Evolutionary conservation across 2,797 vertebrate species (phyloP), one percentile per base, ranked within the genome.

Genomic region (Tapirus indicus): DNA sequence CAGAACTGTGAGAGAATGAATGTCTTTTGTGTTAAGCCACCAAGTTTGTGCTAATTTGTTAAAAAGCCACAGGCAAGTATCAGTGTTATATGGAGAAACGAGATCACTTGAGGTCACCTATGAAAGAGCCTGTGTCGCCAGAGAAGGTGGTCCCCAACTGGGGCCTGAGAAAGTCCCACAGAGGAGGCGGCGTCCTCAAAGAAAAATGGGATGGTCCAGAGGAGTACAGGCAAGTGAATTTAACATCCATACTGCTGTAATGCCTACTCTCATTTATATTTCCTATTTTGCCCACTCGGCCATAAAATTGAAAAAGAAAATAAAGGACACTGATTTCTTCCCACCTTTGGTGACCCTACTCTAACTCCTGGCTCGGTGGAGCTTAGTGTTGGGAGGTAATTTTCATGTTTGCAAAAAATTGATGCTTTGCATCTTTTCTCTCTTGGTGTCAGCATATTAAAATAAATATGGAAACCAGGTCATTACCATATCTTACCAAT

Each of bases 351-450:
- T 5, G 38, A 80, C n/a, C n/a, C 56, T 41, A 8, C 58, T 7
- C 12, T 12, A 49, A 44, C 21, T 58, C 25, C 32, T 21, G n/a
- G 35, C 52, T 5, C 49, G 60, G 71, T 16, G 60, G 21, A 66
- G 17, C 17, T 58, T 44, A 14, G 35, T 3, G 18, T 35, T 1
- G 0, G n/a, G 56, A 85, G 29, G 20, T 35, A 27, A 93, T 95
- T 96, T 96, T 44, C 89, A 82, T 86, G 92, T 93, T 94, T 89
- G 78, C 77, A 92, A 90, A 94, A 47, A 62, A 66, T 17, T 11
- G 29, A 4, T 20, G 54, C 32, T 96, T 97, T 97, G 91, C 85
- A 96, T 92, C 21, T 79, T 84, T 97, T 71, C 80, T 75, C 74
- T 88, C 74, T 77, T n/a, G 60, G 25, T 18, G 49, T 41, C 54